phyloP scores from a whole-genome alignment of 1,140 invertebrate species.

The Zaprionus nigranus region DNA sequence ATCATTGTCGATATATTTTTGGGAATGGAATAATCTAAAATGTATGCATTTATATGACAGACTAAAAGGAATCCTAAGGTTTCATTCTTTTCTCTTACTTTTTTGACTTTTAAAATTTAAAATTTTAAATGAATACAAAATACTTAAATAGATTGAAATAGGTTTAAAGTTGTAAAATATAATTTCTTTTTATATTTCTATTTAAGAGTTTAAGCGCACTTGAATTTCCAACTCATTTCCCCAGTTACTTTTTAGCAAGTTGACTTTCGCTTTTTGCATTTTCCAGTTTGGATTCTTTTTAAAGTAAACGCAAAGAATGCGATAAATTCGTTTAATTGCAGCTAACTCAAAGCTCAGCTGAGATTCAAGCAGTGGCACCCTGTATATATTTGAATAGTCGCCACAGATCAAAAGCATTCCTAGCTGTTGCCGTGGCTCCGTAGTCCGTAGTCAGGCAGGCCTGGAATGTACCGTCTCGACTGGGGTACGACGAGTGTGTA shows the following conservation, averaged over 20 bases:
- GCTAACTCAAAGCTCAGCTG: neutral
- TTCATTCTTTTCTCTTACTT: too few relatives aligned
- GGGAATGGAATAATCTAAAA: too few relatives aligned
- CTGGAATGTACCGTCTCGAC: conserved; percentile 64
- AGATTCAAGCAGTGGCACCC: conserved; percentile 47
- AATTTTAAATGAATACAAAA: too few relatives aligned
- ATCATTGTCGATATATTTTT: too few relatives aligned
- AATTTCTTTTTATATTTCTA: too few relatives aligned
- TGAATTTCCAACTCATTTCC: conserved; percentile 8
- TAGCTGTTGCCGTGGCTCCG: conserved; percentile 70
- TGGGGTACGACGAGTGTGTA: conserved; percentile 18
- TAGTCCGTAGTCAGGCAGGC: conserved; percentile 18
- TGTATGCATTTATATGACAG: too few relatives aligned
- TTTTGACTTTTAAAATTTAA: too few relatives aligned
- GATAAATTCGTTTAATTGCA: conserved; percentile 52
- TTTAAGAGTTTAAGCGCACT: too few relatives aligned
- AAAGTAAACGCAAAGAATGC: conserved; percentile 29
- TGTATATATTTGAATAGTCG: conserved; percentile 63
- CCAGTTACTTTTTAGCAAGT: conserved; percentile 6
- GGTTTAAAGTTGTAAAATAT: too few relatives aligned
- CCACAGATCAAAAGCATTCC: conserved; percentile 77
- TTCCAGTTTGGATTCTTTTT: neutral
- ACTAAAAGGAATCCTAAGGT: too few relatives aligned
- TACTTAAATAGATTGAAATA: too few relatives aligned
- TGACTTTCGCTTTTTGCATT: conserved; percentile 23